phyloP scores from a whole-genome alignment of 2,113 vertebrate genomes.

The Xyliphius kryptos region DNA sequence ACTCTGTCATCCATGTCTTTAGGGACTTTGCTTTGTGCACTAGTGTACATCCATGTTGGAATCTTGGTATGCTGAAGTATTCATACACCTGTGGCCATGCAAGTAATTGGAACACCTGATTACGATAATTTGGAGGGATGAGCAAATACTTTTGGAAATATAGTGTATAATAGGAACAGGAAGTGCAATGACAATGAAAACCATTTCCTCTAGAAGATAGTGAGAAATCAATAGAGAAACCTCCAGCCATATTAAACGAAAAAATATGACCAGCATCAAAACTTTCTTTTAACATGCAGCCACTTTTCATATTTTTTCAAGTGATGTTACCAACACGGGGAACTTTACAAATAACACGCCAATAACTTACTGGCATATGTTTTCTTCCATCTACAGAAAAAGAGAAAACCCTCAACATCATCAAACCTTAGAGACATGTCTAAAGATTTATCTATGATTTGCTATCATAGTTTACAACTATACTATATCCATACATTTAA shows the following conservation, averaged over 20 bases:
- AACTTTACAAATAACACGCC: not conserved
- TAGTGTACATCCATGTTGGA: too few species aligned
- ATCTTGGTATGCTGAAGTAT: too few species aligned
- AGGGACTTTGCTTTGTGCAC: too few species aligned
- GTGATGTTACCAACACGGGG: not conserved
- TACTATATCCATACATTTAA: not conserved
- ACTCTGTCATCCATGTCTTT: too few species aligned
- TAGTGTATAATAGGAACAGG: too few species aligned
- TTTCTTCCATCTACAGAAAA: not conserved
- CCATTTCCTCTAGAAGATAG: not conserved
- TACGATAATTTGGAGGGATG: too few species aligned
- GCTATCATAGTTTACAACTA: not conserved
- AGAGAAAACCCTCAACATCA: not conserved
- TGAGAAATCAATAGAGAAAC: not conserved
- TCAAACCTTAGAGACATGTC: not conserved
- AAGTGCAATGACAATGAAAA: constrained; percentile 4
- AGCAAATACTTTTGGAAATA: too few species aligned
- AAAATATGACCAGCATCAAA: not conserved
- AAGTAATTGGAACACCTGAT: too few species aligned
- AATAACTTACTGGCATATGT: not conserved
- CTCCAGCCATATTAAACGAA: not conserved
- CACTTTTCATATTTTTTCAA: not conserved
- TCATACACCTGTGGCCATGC: too few species aligned
- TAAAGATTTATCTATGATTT: not conserved
- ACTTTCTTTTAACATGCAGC: not conserved